Evolutionary conservation across 1,140 invertebrate species (phyloP).

Genomic region (Neelides sp.): DNA sequence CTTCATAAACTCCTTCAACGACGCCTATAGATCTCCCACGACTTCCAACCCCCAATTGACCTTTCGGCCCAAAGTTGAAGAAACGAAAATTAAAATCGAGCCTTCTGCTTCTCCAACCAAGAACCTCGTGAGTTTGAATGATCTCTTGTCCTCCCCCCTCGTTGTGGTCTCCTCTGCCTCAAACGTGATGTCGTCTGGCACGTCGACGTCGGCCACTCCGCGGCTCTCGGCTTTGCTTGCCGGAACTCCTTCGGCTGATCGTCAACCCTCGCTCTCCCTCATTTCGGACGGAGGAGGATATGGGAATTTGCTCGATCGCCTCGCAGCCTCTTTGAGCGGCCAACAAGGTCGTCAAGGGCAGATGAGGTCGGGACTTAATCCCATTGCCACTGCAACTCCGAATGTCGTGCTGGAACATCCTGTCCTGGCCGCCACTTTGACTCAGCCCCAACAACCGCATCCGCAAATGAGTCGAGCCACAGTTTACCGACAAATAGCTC

Average conservation of each 20-base stretch:
- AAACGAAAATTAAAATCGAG: too few species aligned
- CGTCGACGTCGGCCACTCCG: slow-evolving; percentile 22
- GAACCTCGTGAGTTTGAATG: slow-evolving; percentile 14
- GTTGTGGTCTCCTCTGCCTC: slow-evolving; percentile 1
- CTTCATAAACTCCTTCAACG: too few species aligned
- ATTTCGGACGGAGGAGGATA: slow-evolving; percentile 3
- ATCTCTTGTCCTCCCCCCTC: neutral
- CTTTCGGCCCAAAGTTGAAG: neutral
- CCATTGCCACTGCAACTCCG: slow-evolving; percentile 30
- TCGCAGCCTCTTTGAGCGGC: slow-evolving; percentile 19
- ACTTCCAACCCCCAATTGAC: neutral
- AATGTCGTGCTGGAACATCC: slow-evolving; percentile 30
- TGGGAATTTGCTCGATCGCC: slow-evolving; percentile 25
- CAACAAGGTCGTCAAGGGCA: slow-evolving; percentile 5
- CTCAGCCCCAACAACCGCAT: slow-evolving; percentile 10
- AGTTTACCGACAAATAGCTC: slow-evolving; percentile 25
- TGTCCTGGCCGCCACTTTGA: slow-evolving; percentile 25
- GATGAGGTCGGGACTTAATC: slow-evolving; percentile 19
- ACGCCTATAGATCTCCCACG: slow-evolving; percentile 8
- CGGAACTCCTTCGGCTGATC: slow-evolving; percentile 25
- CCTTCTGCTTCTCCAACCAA: slow-evolving; percentile 5
- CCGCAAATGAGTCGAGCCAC: slow-evolving; percentile 3
- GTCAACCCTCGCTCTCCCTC: neutral
- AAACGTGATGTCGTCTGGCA: neutral
- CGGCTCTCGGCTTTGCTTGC: slow-evolving; percentile 27